A percentile compares a stretch with the other conserved stretches of the same genome.
Evolutionary conservation across 2,797 vertebrate species (phyloP).

Genomic region (Tenualosa ilisha): DNA sequence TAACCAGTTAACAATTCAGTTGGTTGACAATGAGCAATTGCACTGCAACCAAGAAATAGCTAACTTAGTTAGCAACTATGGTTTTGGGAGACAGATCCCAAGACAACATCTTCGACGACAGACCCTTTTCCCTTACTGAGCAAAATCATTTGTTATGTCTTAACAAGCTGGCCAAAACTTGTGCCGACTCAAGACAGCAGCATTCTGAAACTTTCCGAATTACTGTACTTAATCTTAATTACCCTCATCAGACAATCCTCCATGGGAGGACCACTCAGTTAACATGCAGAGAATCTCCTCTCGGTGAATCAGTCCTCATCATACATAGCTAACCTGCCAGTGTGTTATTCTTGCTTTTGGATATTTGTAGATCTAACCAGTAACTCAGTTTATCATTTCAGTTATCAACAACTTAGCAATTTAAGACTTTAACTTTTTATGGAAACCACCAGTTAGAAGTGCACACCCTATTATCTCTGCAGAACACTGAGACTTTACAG

Average conservation of each 20-base stretch:
- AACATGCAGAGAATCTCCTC: not conserved
- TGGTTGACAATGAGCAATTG: too few species aligned
- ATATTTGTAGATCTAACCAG: too few species aligned
- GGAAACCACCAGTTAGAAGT: too few species aligned
- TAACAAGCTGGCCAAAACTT: not conserved
- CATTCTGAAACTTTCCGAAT: not conserved
- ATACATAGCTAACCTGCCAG: not conserved
- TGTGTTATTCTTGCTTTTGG: not conserved
- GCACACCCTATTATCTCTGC: not conserved
- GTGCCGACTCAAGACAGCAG: not conserved
- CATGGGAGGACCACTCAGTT: not conserved
- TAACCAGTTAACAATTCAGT: too few species aligned
- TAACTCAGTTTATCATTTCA: too few species aligned
- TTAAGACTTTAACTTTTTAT: too few species aligned
- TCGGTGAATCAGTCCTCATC: not conserved
- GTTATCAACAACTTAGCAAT: too few species aligned
- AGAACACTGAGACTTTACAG: not conserved
- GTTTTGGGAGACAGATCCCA: too few species aligned
- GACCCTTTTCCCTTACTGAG: not conserved
- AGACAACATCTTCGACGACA: too few species aligned
- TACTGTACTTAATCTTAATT: not conserved
- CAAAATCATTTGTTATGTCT: not conserved
- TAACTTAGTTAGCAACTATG: too few species aligned
- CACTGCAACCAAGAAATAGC: too few species aligned
- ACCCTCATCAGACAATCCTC: not conserved